Conservation (phyloP, 2,113 vertebrate species). For the Rhinopithecus roxellana region DNA sequence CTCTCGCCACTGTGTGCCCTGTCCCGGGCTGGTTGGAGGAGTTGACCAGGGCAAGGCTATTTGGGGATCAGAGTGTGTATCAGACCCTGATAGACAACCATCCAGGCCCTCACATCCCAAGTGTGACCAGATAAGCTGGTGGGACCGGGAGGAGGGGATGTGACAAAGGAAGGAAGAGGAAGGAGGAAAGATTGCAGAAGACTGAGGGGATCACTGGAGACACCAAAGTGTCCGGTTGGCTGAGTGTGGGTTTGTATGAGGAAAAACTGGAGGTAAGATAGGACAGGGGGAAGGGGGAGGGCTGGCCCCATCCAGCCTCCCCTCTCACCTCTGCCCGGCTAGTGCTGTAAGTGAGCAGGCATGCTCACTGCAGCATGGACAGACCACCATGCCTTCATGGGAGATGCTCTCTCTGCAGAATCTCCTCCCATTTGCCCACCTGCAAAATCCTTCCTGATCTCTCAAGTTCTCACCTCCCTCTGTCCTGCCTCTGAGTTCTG, state of each 20-base stretch:
- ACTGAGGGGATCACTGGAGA: accelerated
- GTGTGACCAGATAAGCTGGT: background rate
- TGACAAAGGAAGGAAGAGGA: background rate
- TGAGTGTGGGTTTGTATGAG: background rate
- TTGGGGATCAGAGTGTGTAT: background rate
- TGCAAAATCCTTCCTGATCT: background rate
- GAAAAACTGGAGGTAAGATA: background rate
- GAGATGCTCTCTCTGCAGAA: background rate
- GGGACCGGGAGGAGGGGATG: accelerated
- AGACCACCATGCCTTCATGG: background rate
- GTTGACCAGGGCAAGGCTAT: background rate
- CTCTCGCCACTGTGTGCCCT: too few relatives aligned
- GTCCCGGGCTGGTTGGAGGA: background rate
- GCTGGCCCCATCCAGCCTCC: too few relatives aligned
- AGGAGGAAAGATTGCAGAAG: background rate
- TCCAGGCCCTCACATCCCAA: background rate
- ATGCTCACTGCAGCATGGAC: background rate
- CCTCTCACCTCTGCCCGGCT: background rate
- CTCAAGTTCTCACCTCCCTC: background rate
- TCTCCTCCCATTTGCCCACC: background rate
- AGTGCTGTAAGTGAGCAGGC: too few relatives aligned
- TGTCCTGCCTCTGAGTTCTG: background rate
- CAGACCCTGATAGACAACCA: background rate
- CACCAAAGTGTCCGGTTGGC: accelerated
- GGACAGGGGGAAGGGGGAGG: accelerated